Base-by-base conservation (phyloP, 2,888 invertebrate genomes). In the Synergus laeviventris region DNA sequence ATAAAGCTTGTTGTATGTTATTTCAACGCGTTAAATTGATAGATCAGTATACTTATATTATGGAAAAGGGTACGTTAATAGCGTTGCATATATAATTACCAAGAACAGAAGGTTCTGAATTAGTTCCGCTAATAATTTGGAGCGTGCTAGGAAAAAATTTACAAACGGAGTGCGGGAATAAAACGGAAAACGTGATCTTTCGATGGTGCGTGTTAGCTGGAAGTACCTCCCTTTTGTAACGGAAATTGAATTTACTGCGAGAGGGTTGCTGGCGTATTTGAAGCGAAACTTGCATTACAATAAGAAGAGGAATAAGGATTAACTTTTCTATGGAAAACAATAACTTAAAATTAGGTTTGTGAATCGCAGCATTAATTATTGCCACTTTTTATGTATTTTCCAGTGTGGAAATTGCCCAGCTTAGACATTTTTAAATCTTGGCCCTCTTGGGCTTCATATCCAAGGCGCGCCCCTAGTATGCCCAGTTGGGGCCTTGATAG, bases 21-120 rank as follows among this genome's bases (percentile, higher is more conserved):
- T 14, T 59, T 12, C 24, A 24, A 59, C 12, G 21, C 14, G 5
- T 59, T 24, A 24, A 59, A 59, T 59, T 59, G 59, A 59, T 59
- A 59, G 18, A 54, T 54, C 18, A 18, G 54, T 54, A 59, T 59
- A 59, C 14, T 59, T 24, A 24, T 59, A 24, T 14, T 4, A 59
- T 21, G 14, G 3, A 24, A 59, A 59, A 2, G 14, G 59, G 24
- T 24, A 18, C 14, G 14, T 24, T 59, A 24, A 59, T 59, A 24
- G 59, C 59, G 14, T 59, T 59, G 24, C 59, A 14, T 59, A 24
- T 24, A 21, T 59, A 59, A 24, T 14, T 59, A 59, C 4, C 62
- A 14, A 66, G 77, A 83, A 82, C 86, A 87, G 81, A 83, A 84
- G 86, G 86, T 83, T 87, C 86, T 87, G 87, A 85, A 87, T 87